Base-by-base conservation (phyloP, 2,888 invertebrate genomes). In the Zygaena filipendulae region DNA sequence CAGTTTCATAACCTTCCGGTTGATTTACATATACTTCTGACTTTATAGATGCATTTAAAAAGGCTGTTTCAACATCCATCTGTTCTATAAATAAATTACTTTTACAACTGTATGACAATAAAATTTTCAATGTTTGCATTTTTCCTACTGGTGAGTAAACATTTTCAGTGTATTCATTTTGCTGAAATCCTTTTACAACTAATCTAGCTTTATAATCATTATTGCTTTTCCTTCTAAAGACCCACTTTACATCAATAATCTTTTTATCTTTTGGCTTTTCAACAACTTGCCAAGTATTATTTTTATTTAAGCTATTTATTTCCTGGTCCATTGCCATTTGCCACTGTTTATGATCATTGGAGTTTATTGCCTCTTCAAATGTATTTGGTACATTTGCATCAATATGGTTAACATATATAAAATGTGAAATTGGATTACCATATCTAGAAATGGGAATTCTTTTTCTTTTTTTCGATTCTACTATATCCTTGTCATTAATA, bases 271-370 rank as follows among this genome's bases (percentile, higher is more conserved):
- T 30, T 23, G 50, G 52, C 19, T 27, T 36, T 3, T 43, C 38
- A 22, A 48, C 45, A 30, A 53, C n/a, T 38, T 37, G 29, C 52
- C 52, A 56, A 11, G 51, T 57, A 14, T 49, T 37, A 30, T 56
- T 55, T 37, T 45, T 42, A 19, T 34, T 29, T 30, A 52, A 30
- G 21, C 47, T 49, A 20, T 44, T 33, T 13, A 52, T 48, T 40
- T 56, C 53, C 2, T 23, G 14, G 9, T 50, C 32, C 45, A 55
- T 55, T 7, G 52, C 54, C 9, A 9, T 24, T 36, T 46, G 31
- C 51, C 46, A 49, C 36, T 47, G 25, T 20, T 39, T 35, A 30
- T 3, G 3, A 16, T 52, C 45, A 25, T 35, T 0, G 22, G 38
- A 41, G 13, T 27, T 47, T 9, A 45, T 45, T 30, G 51, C 50